Percentiles rank a stretch among this genome's conserved stretches.
phyloP scores from a whole-genome alignment of 2,797 vertebrate species.

The Bryconaethiops microstoma region DNA sequence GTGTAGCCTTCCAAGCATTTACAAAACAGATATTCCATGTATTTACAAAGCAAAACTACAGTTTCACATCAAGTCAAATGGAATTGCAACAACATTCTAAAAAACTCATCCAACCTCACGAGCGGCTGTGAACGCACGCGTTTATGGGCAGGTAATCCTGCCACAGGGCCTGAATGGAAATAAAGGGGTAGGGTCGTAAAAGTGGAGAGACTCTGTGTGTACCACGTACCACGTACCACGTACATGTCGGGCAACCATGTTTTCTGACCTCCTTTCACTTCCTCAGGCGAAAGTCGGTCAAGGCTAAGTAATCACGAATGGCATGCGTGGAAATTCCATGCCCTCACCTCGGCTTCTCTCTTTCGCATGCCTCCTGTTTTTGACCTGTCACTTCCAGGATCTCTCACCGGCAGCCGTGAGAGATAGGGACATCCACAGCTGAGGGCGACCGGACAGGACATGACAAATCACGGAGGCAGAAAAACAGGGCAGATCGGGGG shows the following conservation, averaged over 20 bases:
- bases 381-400: conserved; percentile 20
- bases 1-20: no score
- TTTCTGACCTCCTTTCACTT: conserved; percentile 14
- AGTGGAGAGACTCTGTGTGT: neutral
- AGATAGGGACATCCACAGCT: neutral
- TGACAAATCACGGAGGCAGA: conserved; percentile 18
- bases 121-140: neutral
- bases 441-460: neutral
- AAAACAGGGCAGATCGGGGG: conserved; percentile 11
- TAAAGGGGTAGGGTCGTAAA: neutral
- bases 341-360: neutral
- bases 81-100: neutral
- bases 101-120: neutral
- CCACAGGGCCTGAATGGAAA: neutral
- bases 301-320: neutral
- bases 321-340: neutral
- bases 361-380: conserved; percentile 14
- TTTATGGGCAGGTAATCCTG: neutral
- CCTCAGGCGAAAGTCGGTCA: neutral
- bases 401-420: neutral
- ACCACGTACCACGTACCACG: conserved; percentile 5
- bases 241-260: neutral
- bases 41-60: no score
- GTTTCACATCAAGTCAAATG: no score
- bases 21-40: no score